Evolutionary conservation across 2,888 invertebrate genomes (phyloP).

Genomic region (Rugalucina vietnamica): DNA sequence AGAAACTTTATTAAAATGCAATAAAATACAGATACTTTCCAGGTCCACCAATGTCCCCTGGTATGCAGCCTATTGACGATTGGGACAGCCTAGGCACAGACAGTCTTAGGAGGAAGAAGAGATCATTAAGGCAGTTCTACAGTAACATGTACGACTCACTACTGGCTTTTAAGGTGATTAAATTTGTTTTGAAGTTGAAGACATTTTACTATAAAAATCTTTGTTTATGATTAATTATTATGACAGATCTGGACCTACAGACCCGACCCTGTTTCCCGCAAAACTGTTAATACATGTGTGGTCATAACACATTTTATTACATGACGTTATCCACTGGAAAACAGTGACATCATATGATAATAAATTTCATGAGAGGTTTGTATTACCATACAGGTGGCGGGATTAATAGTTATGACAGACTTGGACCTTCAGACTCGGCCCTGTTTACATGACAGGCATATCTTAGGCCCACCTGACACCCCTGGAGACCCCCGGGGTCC

Average conservation of each 20-base stretch:
- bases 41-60: constrained; percentile 10
- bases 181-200: no score
- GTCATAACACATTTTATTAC: no score
- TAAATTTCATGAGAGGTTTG: no score
- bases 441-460: constrained; percentile 48
- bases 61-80: background rate
- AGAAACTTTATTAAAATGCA: no score
- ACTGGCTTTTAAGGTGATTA: constrained; percentile 76
- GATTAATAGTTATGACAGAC: constrained; percentile 86
- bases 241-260: constrained; percentile 86
- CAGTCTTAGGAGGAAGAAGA: constrained; percentile 33
- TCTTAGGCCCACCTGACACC: constrained; percentile 33
- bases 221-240: no score
- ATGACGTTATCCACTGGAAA: no score
- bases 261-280: constrained; percentile 85
- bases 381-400: constrained; percentile 62
- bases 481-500: constrained; percentile 57
- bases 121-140: constrained; percentile 57
- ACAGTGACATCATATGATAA: no score
- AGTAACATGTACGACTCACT: constrained; percentile 73
- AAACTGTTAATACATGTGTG: no score
- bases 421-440: constrained; percentile 86
- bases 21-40: no score
- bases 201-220: no score
- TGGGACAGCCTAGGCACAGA: constrained; percentile 5